Percentiles rank a stretch among this genome's conserved stretches.
Evolutionary conservation across 2,113 vertebrate species (phyloP).

Genomic region (Castor canadensis): DNA sequence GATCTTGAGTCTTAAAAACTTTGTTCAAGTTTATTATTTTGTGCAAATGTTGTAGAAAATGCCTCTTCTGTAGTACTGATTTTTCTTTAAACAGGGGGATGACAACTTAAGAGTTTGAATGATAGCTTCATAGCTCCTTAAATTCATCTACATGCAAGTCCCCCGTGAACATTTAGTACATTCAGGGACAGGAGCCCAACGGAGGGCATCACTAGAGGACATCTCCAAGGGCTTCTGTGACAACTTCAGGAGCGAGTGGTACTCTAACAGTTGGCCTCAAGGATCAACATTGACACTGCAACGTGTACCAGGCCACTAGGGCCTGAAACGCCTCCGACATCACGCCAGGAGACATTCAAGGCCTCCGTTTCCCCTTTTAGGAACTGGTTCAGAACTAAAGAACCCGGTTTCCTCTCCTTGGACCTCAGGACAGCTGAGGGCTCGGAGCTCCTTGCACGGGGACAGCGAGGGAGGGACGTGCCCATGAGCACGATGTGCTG

Average conservation of each 20-base stretch:
- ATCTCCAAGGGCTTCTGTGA: not conserved
- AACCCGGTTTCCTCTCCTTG: not conserved
- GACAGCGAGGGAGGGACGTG: not conserved
- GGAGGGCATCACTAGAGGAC: not conserved
- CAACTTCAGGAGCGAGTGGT: not conserved
- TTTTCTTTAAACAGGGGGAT: not conserved
- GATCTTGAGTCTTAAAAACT: not conserved
- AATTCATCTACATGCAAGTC: not conserved
- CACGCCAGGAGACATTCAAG: not conserved
- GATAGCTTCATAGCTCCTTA: not conserved
- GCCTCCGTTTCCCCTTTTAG: not conserved
- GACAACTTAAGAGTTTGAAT: not conserved
- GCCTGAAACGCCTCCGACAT: not conserved
- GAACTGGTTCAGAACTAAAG: not conserved
- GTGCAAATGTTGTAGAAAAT: not conserved
- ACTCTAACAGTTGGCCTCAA: not conserved
- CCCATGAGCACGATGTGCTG: not conserved
- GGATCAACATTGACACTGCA: not conserved
- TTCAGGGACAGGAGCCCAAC: not conserved
- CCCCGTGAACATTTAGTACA: not conserved
- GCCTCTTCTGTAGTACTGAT: not conserved
- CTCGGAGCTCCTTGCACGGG: not conserved
- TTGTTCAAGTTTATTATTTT: not conserved
- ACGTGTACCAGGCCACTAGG: fast-evolving
- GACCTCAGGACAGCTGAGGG: not conserved